Percentiles rank a stretch among this genome's conserved stretches.
phyloP scores from a whole-genome alignment of 2,113 vertebrate species.

The Trogon melanurus region DNA sequence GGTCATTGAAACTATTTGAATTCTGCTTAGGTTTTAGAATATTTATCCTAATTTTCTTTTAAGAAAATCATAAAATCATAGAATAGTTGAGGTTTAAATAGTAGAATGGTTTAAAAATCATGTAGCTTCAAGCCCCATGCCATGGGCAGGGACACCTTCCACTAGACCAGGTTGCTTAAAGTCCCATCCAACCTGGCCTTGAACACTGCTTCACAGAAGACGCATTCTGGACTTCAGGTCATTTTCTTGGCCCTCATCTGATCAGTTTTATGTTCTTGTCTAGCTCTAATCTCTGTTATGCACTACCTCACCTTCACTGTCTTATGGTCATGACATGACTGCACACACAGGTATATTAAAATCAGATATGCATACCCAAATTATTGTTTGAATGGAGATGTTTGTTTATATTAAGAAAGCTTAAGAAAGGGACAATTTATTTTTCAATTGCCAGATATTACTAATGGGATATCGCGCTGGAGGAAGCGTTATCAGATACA shows the following conservation, averaged over 20 bases:
- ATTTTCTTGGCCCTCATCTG: background rate
- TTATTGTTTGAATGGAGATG: background rate
- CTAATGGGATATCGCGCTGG: background rate
- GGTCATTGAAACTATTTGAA: background rate
- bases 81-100: background rate
- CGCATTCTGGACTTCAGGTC: background rate
- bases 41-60: background rate
- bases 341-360: background rate
- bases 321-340: background rate
- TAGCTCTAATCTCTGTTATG: background rate
- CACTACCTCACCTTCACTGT: background rate
- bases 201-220: background rate
- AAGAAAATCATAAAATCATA: background rate
- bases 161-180: background rate
- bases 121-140: rapidly evolving
- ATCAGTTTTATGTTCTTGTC: background rate
- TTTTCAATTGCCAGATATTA: background rate
- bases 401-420: background rate
- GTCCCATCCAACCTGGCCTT: background rate
- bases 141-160: background rate
- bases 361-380: background rate
- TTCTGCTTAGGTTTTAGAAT: background rate
- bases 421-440: background rate
- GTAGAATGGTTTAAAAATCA: background rate
- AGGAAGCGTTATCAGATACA: background rate